Evolutionary conservation across 2,797 vertebrate genomes (phyloP).

Genomic region (Pyrocephalus nanus): DNA sequence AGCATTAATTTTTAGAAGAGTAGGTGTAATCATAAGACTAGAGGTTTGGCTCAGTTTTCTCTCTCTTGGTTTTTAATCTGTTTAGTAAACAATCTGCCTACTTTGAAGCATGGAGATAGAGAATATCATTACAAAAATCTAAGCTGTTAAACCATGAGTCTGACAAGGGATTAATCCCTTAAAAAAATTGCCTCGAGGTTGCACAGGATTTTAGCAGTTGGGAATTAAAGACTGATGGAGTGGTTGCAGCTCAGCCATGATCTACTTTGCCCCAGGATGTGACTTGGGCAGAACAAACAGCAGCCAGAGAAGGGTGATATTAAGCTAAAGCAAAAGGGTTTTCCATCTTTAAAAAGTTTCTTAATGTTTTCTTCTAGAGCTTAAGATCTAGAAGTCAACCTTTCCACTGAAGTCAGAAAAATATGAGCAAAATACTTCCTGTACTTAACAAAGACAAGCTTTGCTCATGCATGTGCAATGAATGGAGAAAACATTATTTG

Average conservation of each 20-base stretch:
- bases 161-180: constrained; percentile 10
- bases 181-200: neutral
- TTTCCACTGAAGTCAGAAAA: neutral
- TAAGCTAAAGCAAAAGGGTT: neutral
- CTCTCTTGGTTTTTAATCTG: neutral
- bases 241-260: neutral
- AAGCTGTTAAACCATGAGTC: neutral
- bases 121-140: neutral
- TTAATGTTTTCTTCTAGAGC: neutral
- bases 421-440: neutral
- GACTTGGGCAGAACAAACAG: neutral
- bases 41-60: neutral
- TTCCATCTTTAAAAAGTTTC: neutral
- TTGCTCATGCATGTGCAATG: neutral
- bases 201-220: neutral
- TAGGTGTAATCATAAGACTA: neutral
- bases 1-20: neutral
- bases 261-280: neutral
- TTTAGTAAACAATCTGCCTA: constrained; percentile 9
- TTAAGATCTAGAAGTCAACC: neutral
- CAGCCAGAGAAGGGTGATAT: neutral
- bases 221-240: constrained; percentile 2
- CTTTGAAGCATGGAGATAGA: neutral
- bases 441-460: neutral
- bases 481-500: neutral